Evolutionary conservation across 1,140 invertebrate species (phyloP).

Genomic region (Philopotamus ludificatus): DNA sequence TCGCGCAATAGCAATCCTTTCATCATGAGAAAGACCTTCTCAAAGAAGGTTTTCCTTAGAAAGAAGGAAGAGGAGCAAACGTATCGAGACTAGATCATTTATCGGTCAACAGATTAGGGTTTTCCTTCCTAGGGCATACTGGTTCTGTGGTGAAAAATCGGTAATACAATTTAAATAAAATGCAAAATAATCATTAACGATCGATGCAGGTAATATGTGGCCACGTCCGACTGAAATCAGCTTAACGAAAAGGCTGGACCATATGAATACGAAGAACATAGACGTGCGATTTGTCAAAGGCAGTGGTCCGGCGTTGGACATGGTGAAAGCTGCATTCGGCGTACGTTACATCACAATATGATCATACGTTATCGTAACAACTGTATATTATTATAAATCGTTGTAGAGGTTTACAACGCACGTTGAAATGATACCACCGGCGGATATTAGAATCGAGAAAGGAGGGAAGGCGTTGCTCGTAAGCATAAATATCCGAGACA

Average conservation of each 20-base stretch:
- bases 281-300: conserved; percentile 47
- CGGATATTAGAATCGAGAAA: conserved; percentile 19
- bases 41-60: too few species aligned
- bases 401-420: conserved; percentile 35
- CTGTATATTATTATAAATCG: conserved; percentile 12
- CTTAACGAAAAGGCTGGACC: conserved; percentile 59
- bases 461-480: conserved; percentile 46
- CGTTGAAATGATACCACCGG: conserved; percentile 25
- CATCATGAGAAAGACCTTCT: too few species aligned
- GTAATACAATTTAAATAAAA: too few species aligned
- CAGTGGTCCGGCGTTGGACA: conserved; percentile 47
- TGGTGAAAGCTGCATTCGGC: conserved; percentile 50
- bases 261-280: conserved; percentile 62
- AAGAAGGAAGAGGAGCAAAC: too few species aligned
- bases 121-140: too few species aligned
- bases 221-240: conserved; percentile 66
- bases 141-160: too few species aligned
- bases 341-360: background rate
- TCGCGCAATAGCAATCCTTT: too few species aligned
- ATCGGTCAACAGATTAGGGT: too few species aligned
- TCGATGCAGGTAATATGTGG: conserved; percentile 66
- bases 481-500: conserved; percentile 44
- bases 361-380: background rate
- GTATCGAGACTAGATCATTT: too few species aligned
- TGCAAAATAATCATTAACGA: too few species aligned